Conservation (phyloP, 2,888 invertebrate species). For the Phasia obesa region DNA sequence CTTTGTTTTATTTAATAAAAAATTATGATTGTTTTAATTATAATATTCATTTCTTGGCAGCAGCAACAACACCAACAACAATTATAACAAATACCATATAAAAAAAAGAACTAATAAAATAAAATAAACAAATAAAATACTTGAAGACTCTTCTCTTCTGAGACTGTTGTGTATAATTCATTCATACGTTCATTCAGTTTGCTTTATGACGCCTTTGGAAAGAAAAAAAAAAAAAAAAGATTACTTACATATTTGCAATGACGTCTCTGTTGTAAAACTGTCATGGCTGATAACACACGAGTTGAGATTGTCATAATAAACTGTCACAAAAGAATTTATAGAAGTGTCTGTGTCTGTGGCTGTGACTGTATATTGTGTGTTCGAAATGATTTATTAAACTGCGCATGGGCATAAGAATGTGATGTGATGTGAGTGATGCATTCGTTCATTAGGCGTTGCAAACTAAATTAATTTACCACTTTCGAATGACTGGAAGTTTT, state of each 20-base stretch:
- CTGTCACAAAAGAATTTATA: slow-evolving; percentile 45
- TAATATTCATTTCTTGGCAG: slow-evolving; percentile 59
- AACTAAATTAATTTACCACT: too few relatives aligned
- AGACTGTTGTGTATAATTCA: slow-evolving; percentile 25
- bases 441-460: slow-evolving; percentile 10
- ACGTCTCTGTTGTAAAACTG: slow-evolving; percentile 65
- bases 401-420: slow-evolving; percentile 4
- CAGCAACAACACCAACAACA: slow-evolving; percentile 11
- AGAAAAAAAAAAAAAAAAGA: too few relatives aligned
- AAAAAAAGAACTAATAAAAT: slow-evolving; percentile 14
- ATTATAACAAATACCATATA: not conserved
- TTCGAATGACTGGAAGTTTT: too few relatives aligned
- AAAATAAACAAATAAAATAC: not conserved
- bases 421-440: too few relatives aligned
- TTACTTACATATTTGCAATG: slow-evolving; percentile 44
- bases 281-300: slow-evolving; percentile 59
- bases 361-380: not conserved
- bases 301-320: slow-evolving; percentile 40
- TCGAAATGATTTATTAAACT: slow-evolving; percentile 23
- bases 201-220: slow-evolving; percentile 60
- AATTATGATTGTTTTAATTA: slow-evolving; percentile 71
- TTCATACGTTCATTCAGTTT: slow-evolving; percentile 31
- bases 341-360: not conserved
- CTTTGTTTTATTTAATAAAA: slow-evolving; percentile 56
- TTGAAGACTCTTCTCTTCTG: slow-evolving; percentile 49